These are phyloP conservation scores for Melinopterus prodromus DNA, from an alignment of 2,888 invertebrate species.

Conservation along the genomic window DNA sequence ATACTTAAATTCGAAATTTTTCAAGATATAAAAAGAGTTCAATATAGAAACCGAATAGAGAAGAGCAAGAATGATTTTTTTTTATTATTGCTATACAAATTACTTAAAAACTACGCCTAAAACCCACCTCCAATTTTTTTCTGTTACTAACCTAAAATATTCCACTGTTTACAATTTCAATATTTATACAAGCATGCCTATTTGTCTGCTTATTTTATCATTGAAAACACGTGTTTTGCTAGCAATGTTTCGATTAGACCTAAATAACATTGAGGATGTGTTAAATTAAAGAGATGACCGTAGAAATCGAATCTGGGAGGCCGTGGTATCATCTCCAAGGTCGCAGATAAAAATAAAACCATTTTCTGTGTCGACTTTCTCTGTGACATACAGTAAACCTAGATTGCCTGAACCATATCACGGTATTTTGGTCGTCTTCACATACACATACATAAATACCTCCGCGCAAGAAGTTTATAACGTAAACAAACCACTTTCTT, in stretches of 20 bases:
- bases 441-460: slow-evolving; percentile 8
- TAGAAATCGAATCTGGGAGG: slow-evolving; percentile 4
- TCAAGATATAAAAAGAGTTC: no score
- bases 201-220: background rate
- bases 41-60: no score
- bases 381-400: slow-evolving; percentile 37
- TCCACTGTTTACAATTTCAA: no score
- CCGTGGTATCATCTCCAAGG: slow-evolving; percentile 22
- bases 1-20: no score
- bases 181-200: no score
- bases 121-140: no score
- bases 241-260: slow-evolving; percentile 5
- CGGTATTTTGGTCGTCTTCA: slow-evolving; percentile 37
- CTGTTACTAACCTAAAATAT: no score
- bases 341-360: slow-evolving; percentile 36
- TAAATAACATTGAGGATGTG: slow-evolving; percentile 6
- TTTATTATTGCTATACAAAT: no score
- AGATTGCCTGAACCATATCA: slow-evolving; percentile 36
- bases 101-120: no score
- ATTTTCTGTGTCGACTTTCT: slow-evolving; percentile 46
- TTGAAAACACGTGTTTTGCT: background rate
- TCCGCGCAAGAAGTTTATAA: slow-evolving; percentile 35
- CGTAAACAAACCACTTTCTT: slow-evolving; percentile 49
- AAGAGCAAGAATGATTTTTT: no score
- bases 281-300: background rate